Percentiles rank a stretch among this genome's conserved stretches.
These are phyloP conservation scores for Tauraco erythrolophus DNA, from an alignment of 2,113 vertebrate species.

Conservation along the genomic window DNA sequence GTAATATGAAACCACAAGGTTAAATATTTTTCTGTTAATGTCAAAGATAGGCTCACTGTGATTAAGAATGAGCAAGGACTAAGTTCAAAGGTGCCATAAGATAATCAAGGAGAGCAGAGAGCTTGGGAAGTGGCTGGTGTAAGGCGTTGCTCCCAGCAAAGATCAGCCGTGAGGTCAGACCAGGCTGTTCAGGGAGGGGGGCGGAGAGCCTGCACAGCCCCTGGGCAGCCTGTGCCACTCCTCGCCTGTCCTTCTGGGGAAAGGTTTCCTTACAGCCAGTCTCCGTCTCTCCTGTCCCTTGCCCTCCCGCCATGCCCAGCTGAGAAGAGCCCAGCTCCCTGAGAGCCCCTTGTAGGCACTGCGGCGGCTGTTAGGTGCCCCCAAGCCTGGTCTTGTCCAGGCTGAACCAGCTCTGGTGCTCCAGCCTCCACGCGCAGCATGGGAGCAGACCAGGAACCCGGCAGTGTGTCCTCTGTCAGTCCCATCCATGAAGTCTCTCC, in stretches of 20 bases:
- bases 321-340: neutral
- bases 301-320: fast-evolving
- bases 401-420: neutral
- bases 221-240: fast-evolving
- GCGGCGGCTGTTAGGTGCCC: no score
- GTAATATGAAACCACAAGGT: neutral
- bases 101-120: neutral
- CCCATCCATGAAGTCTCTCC: fast-evolving
- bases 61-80: neutral
- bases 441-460: neutral
- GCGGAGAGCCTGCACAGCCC: neutral
- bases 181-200: neutral
- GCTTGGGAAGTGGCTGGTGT: neutral
- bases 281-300: neutral
- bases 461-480: fast-evolving
- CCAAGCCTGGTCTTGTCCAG: fast-evolving
- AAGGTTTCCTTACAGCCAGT: neutral
- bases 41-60: neutral
- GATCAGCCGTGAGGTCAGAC: no score
- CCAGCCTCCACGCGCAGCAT: fast-evolving
- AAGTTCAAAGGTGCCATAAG: neutral
- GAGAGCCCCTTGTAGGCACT: neutral
- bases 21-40: neutral
- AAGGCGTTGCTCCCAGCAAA: neutral
- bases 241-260: neutral